A percentile compares a stretch with the other conserved stretches of the same genome.
phyloP scores from a whole-genome alignment of 2,113 vertebrate genomes.

The Felis catus region DNA sequence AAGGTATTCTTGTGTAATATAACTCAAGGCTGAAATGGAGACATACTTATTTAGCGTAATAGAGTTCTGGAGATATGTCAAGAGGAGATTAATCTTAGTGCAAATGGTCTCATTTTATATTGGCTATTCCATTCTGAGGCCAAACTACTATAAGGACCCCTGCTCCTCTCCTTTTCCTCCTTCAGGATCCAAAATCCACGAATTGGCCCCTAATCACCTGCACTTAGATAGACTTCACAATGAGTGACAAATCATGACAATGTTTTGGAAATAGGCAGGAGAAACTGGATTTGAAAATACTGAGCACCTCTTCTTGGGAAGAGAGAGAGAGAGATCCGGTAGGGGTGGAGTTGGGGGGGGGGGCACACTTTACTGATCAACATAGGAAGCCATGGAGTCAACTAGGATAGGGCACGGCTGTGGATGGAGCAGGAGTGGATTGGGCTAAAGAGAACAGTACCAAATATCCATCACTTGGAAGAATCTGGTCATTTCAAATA shows the following conservation, averaged over 20 bases:
- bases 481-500: not conserved
- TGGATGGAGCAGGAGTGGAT: not conserved
- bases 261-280: not conserved
- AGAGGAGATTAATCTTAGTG: not conserved
- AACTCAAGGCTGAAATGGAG: not conserved
- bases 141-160: not conserved
- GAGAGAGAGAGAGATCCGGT: not conserved
- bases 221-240: not conserved
- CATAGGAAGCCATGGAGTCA: not conserved
- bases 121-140: not conserved
- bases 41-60: not conserved
- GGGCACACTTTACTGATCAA: not conserved
- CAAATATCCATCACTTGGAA: accelerated
- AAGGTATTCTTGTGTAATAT: not conserved
- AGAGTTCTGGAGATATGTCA: not conserved
- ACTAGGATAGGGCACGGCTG: not conserved
- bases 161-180: not conserved
- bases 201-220: not conserved
- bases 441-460: not conserved
- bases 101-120: not conserved
- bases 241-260: not conserved
- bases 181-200: not conserved
- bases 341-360: not conserved
- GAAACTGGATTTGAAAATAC: not conserved
- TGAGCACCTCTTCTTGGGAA: not conserved